Evolutionary conservation across 1,140 invertebrate genomes (phyloP), one percentile per base, ranked within the genome.

Genomic region (Anoplolepis gracilipes): DNA sequence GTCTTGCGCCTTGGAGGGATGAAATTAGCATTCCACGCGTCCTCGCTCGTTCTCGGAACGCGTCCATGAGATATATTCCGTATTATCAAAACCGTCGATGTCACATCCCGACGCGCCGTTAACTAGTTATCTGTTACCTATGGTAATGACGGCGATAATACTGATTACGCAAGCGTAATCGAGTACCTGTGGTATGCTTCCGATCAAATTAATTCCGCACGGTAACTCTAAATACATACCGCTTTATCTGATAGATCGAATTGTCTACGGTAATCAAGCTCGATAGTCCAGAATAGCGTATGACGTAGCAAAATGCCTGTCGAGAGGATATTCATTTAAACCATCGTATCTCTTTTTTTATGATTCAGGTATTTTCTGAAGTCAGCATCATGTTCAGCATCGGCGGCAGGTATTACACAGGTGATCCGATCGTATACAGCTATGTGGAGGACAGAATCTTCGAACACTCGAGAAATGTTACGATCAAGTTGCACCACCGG

Each of bases 341-440:
- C 5, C 33, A 8, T 30, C 49, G 22, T 39, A 22, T 11, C 22
- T 82, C 61, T 84, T 88, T 87, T 88, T 86, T 62, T 42, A 6
- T 6, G 70, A 88, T 84, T 19, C 82, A 96, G 95, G 95, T 97
- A 25, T 97, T 97, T 92, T 95, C 96, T 5, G 94, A 96, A 84
- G 97, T 96, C 0, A 95, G 95, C 85, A 93, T 97, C 2, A 96
- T 95, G 93, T 97, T 97, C 93, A 97, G 97, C 92, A 95, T 97
- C 25, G 97, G 97, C n/a, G 97, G 96, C 1, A 95, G 95, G 89
- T 96, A 96, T 90, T 97, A 96, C 92, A 95, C 95, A 13, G 95
- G 96, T 10, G 96, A 96, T 59, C 96, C 97, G 39, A 97, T 95
- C 92, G 96, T 94, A 33, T 97, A 93, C 90, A 94, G 93, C 90